These are phyloP conservation scores for Eulithis testata DNA, from an alignment of 2,888 invertebrate species.

Conservation along the genomic window DNA sequence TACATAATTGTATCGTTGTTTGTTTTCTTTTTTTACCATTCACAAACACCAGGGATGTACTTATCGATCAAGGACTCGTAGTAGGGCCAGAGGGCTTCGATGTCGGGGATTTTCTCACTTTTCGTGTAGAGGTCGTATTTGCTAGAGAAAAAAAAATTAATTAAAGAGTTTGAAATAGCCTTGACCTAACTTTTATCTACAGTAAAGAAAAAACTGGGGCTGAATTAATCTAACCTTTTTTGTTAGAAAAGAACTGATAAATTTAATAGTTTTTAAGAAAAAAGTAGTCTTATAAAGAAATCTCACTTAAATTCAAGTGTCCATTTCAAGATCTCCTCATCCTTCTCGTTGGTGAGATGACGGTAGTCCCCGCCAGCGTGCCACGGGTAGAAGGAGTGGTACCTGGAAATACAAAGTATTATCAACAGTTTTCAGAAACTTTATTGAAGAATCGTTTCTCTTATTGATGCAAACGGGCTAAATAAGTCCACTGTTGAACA, in stretches of 20 bases:
- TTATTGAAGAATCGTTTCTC: too few species aligned
- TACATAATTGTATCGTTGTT: too few species aligned
- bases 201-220: too few species aligned
- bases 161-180: too few species aligned
- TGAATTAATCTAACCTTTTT: too few species aligned
- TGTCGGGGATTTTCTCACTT: conserved; percentile 90
- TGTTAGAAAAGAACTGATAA: too few species aligned
- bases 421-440: too few species aligned
- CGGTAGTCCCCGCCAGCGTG: conserved; percentile 95
- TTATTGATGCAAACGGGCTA: too few species aligned
- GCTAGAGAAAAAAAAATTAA: conserved; percentile 80
- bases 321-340: conserved; percentile 91
- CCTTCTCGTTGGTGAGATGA: conserved; percentile 90
- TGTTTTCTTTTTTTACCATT: conserved; percentile 81
- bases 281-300: background rate
- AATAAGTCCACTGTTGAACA: too few species aligned
- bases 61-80: conserved; percentile 96
- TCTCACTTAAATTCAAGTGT: conserved; percentile 96
- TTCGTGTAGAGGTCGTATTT: conserved; percentile 89
- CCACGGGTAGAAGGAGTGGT: conserved; percentile 99
- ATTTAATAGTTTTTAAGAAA: too few species aligned
- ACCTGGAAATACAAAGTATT: conserved; percentile 77
- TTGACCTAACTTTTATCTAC: too few species aligned
- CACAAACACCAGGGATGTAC: conserved; percentile 93
- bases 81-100: conserved; percentile 94